Conservation (phyloP, 2,888 invertebrate species). For the Macaria notata region DNA sequence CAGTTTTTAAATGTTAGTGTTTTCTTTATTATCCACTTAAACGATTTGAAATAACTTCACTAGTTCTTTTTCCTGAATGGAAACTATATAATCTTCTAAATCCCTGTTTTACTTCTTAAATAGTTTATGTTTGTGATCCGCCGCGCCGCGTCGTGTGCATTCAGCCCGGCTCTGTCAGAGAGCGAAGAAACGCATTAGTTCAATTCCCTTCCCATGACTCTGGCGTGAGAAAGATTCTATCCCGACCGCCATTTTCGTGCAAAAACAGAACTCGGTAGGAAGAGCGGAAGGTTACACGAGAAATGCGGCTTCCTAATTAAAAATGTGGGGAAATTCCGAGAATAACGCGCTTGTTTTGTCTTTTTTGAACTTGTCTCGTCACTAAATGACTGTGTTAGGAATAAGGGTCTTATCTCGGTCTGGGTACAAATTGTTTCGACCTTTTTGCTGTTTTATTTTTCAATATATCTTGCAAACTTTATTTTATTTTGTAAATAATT, state of each 20-base stretch:
- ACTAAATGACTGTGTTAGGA: not conserved
- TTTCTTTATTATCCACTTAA: too few relatives aligned
- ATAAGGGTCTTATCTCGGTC: too few relatives aligned
- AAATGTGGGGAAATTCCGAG: slow-evolving; percentile 41
- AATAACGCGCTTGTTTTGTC: slow-evolving; percentile 30
- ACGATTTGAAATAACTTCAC: too few relatives aligned
- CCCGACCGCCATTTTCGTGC: slow-evolving; percentile 63
- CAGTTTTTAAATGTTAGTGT: too few relatives aligned
- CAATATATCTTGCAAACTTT: too few relatives aligned
- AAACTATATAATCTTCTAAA: too few relatives aligned
- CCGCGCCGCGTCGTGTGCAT: slow-evolving; percentile 9
- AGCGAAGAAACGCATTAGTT: slow-evolving; percentile 39
- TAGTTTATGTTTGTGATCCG: not conserved
- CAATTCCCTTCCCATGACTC: slow-evolving; percentile 62
- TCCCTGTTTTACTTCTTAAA: too few relatives aligned
- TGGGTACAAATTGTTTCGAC: not conserved
- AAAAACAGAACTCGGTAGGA: slow-evolving; percentile 63
- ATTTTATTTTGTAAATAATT: too few relatives aligned
- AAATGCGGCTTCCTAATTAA: slow-evolving; percentile 54
- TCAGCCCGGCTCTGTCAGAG: slow-evolving; percentile 7
- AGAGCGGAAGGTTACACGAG: slow-evolving; percentile 73
- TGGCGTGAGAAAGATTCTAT: slow-evolving; percentile 77
- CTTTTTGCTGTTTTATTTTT: too few relatives aligned
- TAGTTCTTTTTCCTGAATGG: too few relatives aligned
- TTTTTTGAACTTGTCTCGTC: not conserved